A percentile compares a stretch with the other conserved stretches of the same genome.
Evolutionary conservation across 2,888 invertebrate genomes (phyloP).

Genomic region (Apamea anceps): DNA sequence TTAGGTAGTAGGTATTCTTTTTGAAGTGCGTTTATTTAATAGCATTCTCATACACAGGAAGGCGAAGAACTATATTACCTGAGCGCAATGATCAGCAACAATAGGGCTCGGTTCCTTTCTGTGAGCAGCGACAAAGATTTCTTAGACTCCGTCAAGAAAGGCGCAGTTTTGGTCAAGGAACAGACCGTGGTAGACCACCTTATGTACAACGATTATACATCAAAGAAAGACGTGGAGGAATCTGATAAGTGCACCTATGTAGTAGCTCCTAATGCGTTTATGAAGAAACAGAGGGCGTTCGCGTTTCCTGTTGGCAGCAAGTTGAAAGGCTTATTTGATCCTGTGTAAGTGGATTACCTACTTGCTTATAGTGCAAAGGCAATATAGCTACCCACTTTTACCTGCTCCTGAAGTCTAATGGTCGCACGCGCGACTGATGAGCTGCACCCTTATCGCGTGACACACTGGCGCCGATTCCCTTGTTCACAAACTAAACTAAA

Average conservation of each 20-base stretch:
- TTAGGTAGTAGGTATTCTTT: too few species aligned
- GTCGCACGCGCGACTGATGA: neutral
- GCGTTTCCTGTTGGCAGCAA: conserved; percentile 92
- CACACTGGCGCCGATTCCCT: too few species aligned
- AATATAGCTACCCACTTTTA: neutral
- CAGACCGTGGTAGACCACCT: conserved; percentile 92
- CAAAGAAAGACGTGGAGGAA: conserved; percentile 90
- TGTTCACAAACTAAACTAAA: too few species aligned
- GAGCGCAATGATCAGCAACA: conserved; percentile 83
- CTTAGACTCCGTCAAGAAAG: conserved; percentile 78
- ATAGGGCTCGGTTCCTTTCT: conserved; percentile 81
- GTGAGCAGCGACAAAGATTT: conserved; percentile 75
- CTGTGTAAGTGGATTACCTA: conserved; percentile 89
- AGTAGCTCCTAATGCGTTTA: conserved; percentile 92
- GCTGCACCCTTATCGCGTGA: neutral
- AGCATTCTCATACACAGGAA: conserved; percentile 72
- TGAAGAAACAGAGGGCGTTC: conserved; percentile 92
- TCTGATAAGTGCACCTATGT: conserved; percentile 94
- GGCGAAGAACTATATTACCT: conserved; percentile 84
- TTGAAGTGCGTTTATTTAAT: neutral
- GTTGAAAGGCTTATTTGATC: conserved; percentile 91
- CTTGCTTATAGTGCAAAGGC: neutral
- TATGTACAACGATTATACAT: conserved; percentile 93
- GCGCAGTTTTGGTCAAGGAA: conserved; percentile 91
- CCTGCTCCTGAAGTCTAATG: neutral